Evolutionary conservation across 2,888 invertebrate genomes (phyloP).

Genomic region (Incurvaria masculella): DNA sequence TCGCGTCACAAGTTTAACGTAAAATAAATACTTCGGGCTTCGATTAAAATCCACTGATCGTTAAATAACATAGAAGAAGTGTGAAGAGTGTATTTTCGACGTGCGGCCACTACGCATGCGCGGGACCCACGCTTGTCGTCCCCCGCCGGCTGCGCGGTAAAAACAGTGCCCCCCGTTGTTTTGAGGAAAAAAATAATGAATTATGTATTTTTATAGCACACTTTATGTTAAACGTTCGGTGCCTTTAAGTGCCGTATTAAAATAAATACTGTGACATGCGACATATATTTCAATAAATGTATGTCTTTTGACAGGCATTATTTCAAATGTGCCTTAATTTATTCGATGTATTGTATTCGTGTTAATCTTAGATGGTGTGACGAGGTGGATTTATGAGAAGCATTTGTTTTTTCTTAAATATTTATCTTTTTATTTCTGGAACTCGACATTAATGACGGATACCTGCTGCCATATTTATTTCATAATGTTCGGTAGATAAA

Average conservation of each 20-base stretch:
- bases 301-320: not conserved
- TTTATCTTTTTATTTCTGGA: too few species aligned
- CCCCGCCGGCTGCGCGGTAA: slow-evolving; percentile 10
- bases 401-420: too few species aligned
- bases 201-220: slow-evolving; percentile 42
- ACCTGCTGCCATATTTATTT: too few species aligned
- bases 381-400: too few species aligned
- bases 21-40: not conserved
- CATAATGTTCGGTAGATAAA: too few species aligned
- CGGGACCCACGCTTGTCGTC: not conserved
- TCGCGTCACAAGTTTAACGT: too few species aligned
- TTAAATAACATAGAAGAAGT: not conserved
- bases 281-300: not conserved
- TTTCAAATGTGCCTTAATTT: not conserved
- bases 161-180: slow-evolving; percentile 53
- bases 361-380: too few species aligned
- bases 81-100: not conserved
- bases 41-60: not conserved
- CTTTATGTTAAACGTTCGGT: slow-evolving; percentile 42
- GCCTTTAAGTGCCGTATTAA: slow-evolving; percentile 40
- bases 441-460: too few species aligned
- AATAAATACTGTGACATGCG: slow-evolving; percentile 22
- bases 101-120: not conserved
- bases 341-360: too few species aligned
- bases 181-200: slow-evolving; percentile 49